Evolutionary conservation across 2,888 invertebrate genomes (phyloP), one percentile per base, ranked within the genome.

Genomic region (Thyatira batis): DNA sequence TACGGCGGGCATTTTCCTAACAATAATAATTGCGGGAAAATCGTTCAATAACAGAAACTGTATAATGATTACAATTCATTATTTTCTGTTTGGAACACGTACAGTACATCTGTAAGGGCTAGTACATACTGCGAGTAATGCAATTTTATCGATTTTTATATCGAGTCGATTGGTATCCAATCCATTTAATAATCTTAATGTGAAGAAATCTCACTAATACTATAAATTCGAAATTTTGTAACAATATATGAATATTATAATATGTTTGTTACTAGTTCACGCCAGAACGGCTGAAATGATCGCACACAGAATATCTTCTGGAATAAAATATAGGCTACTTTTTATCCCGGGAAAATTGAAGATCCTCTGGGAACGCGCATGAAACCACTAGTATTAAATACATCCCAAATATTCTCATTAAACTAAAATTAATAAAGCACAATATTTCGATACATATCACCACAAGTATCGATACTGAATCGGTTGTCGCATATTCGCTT

Each of bases 1-100:
- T n/a, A 58, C 57, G 48, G 54, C 43, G 20, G 6, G 57, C 50
- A 60, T 63, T 62, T 56, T 45, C 50, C 17, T 6, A 27, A 50
- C 52, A 21, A 53, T 53, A 52, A 58, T 57, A 65, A 63, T 65
- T 54, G 50, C 56, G 63, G 57, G 51, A 28, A 46, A 20, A 60
- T 50, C 25, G 45, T 27, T 25, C 23, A 51, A 55, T 50, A 54
- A 44, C 45, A 5, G 45, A 33, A 45, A 49, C 39, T 27, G 20
- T 54, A 20, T 25, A 13, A 46, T 45, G 25, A 46, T 46, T 27
- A 46, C 27, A 27, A 46, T 27, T 25, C 17, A 39, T 39, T 17
- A 39, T 39, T 39, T 39, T 39, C 39, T n/a, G 39, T 39, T 39
- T 33, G 33, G 39, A 11, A 33, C 33, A 39, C 39, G 17, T 8